Conservation (phyloP, 2,113 vertebrate species). For the Calonectris borealis region DNA sequence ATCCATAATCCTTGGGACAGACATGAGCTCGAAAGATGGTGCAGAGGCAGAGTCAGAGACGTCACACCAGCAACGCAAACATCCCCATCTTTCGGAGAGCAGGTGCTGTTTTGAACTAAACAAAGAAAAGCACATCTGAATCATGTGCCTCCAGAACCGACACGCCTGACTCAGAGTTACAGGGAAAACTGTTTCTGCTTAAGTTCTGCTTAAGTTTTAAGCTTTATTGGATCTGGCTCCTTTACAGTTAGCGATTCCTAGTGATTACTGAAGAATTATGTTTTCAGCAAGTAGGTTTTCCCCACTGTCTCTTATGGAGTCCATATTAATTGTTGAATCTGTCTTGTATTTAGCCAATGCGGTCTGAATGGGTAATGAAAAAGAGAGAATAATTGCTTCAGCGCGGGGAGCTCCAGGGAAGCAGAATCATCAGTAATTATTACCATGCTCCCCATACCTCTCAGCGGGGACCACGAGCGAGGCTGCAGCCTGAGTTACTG, state of each 20-base stretch:
- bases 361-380: neutral
- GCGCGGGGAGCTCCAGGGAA: neutral
- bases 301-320: neutral
- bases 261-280: neutral
- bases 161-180: neutral
- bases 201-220: neutral
- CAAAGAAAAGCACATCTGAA: neutral
- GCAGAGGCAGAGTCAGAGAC: neutral
- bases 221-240: neutral
- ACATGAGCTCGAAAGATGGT: neutral
- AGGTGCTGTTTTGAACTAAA: neutral
- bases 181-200: neutral
- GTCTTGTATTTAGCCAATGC: neutral
- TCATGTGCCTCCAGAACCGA: neutral
- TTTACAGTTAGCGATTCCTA: neutral
- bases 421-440: neutral
- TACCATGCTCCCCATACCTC: neutral
- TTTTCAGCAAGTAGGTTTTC: constrained; percentile 19
- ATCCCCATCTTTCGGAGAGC: neutral
- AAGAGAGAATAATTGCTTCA: neutral
- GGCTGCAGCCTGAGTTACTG: neutral
- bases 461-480: fast-evolving
- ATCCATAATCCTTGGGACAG: neutral
- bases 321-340: neutral
- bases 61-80: neutral